These are phyloP conservation scores for Dynastes maya DNA, from an alignment of 2,888 invertebrate genomes.

Conservation along the genomic window DNA sequence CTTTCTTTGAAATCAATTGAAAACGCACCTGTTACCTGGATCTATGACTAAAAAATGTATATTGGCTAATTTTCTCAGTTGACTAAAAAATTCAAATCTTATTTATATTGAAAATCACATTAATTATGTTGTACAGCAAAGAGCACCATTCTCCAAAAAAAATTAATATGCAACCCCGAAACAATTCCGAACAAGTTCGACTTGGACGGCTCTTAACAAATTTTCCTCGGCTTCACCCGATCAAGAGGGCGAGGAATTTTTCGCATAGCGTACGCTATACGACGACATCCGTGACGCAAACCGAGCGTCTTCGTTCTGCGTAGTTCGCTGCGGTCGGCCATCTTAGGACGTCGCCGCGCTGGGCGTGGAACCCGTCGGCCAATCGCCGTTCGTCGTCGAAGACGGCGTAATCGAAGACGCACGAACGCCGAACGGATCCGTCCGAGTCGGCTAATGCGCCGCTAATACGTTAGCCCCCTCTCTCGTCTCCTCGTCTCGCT, in stretches of 20 bases:
- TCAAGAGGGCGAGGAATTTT: background rate
- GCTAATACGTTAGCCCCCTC: background rate
- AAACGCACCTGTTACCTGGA: no score
- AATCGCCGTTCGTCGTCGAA: slow-evolving; percentile 39
- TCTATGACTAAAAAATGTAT: no score
- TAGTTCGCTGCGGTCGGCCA: slow-evolving; percentile 60
- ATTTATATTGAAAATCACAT: no score
- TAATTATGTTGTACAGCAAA: no score
- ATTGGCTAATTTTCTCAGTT: no score
- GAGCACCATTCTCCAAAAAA: no score
- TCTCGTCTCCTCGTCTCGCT: background rate
- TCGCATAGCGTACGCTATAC: background rate
- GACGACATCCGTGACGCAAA: slow-evolving; percentile 30
- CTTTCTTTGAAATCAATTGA: no score
- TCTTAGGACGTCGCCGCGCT: slow-evolving; percentile 58
- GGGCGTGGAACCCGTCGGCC: slow-evolving; percentile 58
- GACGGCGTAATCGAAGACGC: slow-evolving; percentile 16
- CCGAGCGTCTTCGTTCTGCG: slow-evolving; percentile 31
- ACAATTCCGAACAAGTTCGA: no score
- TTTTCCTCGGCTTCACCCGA: background rate
- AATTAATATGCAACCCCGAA: no score
- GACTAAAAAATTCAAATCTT: no score
- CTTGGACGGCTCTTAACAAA: background rate
- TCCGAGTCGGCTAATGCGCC: slow-evolving; percentile 14
- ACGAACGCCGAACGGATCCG: slow-evolving; percentile 3